Conservation (phyloP, 2,888 invertebrate species). For the Cylindroiulus punctatus region DNA sequence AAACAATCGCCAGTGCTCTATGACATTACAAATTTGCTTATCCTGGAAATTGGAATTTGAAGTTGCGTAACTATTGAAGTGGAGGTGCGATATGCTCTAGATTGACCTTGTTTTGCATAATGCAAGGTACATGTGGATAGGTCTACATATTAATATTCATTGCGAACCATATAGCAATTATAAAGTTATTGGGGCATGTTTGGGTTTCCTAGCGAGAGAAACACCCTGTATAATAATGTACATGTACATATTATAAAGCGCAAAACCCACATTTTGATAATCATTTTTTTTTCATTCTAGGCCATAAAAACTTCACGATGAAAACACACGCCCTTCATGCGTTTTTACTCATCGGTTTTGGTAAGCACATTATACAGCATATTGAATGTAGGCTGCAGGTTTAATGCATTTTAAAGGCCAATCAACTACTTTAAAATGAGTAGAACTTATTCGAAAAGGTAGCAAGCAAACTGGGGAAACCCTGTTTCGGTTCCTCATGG, state of each 20-base stretch:
- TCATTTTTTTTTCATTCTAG: background rate
- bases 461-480: background rate
- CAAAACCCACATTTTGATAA: background rate
- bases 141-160: no score
- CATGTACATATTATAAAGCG: background rate
- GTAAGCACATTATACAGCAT: background rate
- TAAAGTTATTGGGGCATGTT: no score
- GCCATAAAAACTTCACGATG: background rate
- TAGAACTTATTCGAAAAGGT: background rate
- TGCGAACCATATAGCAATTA: no score
- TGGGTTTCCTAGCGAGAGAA: no score
- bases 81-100: no score
- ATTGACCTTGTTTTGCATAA: no score
- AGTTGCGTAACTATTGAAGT: no score
- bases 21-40: no score
- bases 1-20: no score
- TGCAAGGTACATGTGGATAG: no score
- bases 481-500: background rate
- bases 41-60: no score
- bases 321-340: conserved; percentile 5
- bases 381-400: background rate
- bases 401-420: background rate
- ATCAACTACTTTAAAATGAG: background rate
- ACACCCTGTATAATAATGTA: background rate
- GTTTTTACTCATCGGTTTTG: background rate